Evolutionary conservation across 1,140 invertebrate species (phyloP).

Genomic region (Drosophila repletoides): DNA sequence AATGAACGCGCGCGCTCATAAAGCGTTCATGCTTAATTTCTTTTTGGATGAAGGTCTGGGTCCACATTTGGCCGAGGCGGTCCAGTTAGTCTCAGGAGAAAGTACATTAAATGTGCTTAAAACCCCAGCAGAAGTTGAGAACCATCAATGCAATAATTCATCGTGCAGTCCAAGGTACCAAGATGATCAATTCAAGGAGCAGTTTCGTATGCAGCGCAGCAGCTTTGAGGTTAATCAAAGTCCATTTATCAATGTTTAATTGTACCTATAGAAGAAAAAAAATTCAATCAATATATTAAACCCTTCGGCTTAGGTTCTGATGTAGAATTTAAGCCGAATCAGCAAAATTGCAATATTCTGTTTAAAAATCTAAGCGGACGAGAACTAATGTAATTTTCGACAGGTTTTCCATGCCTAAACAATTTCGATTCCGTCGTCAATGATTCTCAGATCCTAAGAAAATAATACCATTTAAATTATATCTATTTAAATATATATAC

Average conservation of each 20-base stretch:
- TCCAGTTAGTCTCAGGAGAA: conserved; percentile 3
- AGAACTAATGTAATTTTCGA: too few species aligned
- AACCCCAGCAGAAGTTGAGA: neutral
- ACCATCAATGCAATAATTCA: neutral
- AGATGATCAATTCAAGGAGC: conserved; percentile 42
- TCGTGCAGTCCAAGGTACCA: neutral
- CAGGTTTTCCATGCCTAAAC: too few species aligned
- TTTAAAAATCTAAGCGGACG: too few species aligned
- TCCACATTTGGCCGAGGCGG: conserved; percentile 20
- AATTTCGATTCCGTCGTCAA: too few species aligned
- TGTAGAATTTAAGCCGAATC: too few species aligned
- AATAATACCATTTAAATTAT: too few species aligned
- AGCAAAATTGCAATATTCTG: too few species aligned
- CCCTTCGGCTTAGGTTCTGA: too few species aligned
- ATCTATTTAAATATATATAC: neutral
- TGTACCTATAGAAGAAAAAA: too few species aligned
- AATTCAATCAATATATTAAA: too few species aligned
- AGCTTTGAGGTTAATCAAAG: conserved; percentile 21
- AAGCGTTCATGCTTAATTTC: conserved; percentile 29
- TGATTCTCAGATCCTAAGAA: too few species aligned
- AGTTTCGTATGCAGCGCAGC: conserved; percentile 33
- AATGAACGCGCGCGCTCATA: conserved; percentile 39
- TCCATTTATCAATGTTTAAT: too few species aligned
- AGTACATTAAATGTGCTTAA: neutral
- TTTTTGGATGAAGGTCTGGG: conserved; percentile 39